Conservation (phyloP, 2,888 invertebrate genomes). For the Megaustenia siamemsis region DNA sequence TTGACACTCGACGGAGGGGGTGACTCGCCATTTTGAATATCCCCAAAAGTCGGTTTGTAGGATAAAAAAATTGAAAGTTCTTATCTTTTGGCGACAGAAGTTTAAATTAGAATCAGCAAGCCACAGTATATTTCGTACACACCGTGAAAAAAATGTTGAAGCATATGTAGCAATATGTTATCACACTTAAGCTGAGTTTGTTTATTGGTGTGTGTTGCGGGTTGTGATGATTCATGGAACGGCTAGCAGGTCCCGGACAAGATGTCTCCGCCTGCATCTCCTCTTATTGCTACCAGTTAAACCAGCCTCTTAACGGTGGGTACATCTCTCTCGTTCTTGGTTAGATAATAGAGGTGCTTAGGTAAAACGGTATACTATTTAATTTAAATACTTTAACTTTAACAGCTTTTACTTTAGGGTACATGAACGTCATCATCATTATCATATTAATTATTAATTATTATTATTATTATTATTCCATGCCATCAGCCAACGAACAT, state of each 20-base stretch:
- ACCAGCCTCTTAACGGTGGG: conserved; percentile 55
- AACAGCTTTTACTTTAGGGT: too few species aligned
- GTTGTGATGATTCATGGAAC: conserved; percentile 59
- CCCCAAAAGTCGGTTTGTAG: conserved; percentile 9
- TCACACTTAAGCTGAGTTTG: not conserved
- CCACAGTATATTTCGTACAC: not conserved
- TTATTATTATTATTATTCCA: too few species aligned
- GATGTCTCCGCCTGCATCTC: conserved; percentile 49
- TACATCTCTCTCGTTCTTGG: too few species aligned
- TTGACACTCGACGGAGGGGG: conserved; percentile 48
- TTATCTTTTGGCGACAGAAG: not conserved
- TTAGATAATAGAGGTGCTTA: too few species aligned
- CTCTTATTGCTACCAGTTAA: conserved; percentile 57
- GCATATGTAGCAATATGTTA: too few species aligned
- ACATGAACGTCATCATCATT: too few species aligned
- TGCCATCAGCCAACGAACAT: too few species aligned
- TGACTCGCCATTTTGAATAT: conserved; percentile 59
- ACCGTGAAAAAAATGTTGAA: not conserved
- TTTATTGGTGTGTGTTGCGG: not conserved
- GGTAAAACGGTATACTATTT: too few species aligned
- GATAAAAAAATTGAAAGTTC: not conserved
- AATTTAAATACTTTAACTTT: too few species aligned
- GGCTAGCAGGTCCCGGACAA: conserved; percentile 53
- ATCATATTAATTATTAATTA: too few species aligned
- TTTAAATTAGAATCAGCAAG: not conserved